Evolutionary conservation across 1,140 invertebrate genomes (phyloP), one percentile per base, ranked within the genome.

Genomic region (Charaxes varanes): DNA sequence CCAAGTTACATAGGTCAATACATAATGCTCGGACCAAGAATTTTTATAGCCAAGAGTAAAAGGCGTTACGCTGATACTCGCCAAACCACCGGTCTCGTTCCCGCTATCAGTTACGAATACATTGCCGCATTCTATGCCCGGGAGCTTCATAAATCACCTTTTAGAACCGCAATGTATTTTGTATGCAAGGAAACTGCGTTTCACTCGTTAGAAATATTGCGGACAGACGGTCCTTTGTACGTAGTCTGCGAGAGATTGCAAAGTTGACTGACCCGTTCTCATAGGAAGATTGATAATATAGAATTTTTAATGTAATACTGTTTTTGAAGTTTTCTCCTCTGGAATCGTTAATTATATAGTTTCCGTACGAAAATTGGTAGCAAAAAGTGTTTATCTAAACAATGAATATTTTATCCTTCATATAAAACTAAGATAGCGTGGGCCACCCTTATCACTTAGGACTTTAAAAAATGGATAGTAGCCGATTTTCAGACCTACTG

Each of bases 81-180:
- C 49, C 44, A 50, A 53, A 52, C 36, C 23, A 36, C 41, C 28
- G 31, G 38, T 17, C 24, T 26, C 32, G 35, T 53, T 45, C 46
- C 59, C 55, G 28, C 53, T 34, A 42, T 53, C 61, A 52, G 52
- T 70, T 26, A 50, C 44, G 55, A 50, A 53, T 50, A 57, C 51
- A 67, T 70, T 66, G 64, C 51, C 31, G 66, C 61, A 64, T 70
- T 70, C 56, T 54, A 54, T 33, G 38, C 60, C 59, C 66, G 41
- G 55, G 58, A 55, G 36, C 32, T 47, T 53, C 47, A 72, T 68
- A 72, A 72, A 72, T 66, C 60, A 59, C 44, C 14, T 26, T 45
- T 33, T 38, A 49, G 41, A 50, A 43, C 58, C 33, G 56, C 62
- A 65, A 62, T 61, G 60, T 62, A 73, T 56, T 55, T 56, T 60